phyloP scores from a whole-genome alignment of 2,797 vertebrate genomes.

The Helicolenus hilgendorfi region DNA sequence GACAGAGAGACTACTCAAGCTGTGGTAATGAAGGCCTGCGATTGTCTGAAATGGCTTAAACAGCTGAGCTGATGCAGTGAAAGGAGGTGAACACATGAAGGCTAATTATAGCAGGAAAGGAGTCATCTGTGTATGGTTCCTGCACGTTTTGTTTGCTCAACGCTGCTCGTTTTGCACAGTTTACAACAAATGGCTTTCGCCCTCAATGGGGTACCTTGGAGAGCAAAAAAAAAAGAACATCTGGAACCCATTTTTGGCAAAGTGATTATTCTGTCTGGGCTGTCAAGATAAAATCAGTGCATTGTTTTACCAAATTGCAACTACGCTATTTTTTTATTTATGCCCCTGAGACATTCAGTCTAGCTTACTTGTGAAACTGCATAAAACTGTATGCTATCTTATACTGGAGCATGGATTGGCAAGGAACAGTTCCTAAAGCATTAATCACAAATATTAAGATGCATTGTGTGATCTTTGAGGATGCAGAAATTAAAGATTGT shows the following conservation, averaged over 20 bases:
- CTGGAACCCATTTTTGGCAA: conserved; percentile 81
- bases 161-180: conserved; percentile 53
- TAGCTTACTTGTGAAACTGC: background rate
- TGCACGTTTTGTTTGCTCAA: conserved; percentile 65
- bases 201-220: conserved; percentile 50
- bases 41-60: conserved; percentile 42
- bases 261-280: conserved; percentile 81
- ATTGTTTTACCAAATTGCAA: conserved; percentile 57
- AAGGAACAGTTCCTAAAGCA: background rate
- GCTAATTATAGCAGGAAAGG: conserved; percentile 54
- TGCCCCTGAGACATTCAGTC: conserved; percentile 5
- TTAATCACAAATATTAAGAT: background rate
- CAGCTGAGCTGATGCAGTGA: conserved; percentile 67
- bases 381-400: background rate
- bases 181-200: conserved; percentile 70
- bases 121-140: conserved; percentile 49
- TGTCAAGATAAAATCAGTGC: conserved; percentile 60
- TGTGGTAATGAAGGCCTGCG: background rate
- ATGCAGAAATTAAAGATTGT: background rate
- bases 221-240: conserved; percentile 70
- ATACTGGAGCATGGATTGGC: background rate
- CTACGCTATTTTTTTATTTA: conserved; percentile 11
- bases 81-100: conserved; percentile 44
- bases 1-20: conserved; percentile 11
- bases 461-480: background rate